Evolutionary conservation across 2,888 invertebrate genomes (phyloP), one percentile per base, ranked within the genome.

Genomic region (Belgica antarctica): DNA sequence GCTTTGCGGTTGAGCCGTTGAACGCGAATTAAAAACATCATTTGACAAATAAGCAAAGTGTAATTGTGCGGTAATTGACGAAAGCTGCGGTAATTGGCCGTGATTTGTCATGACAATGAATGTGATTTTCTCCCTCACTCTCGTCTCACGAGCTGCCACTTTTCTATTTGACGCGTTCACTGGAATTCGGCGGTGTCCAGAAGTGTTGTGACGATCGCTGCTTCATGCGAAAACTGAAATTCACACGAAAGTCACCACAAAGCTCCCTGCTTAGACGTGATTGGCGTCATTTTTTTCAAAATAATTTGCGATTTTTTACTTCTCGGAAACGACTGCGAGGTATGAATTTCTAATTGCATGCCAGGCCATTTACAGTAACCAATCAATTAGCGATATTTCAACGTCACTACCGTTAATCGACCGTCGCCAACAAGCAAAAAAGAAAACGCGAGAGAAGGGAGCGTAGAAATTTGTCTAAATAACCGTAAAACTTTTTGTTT

Each of bases 321-420:
- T 12, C 41, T 5, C n/a, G n/a, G 3, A 41, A 15, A 41, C n/a
- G n/a, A n/a, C n/a, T 2, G 5, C 41, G 8, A 5, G 10, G 41
- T 41, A 41, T 41, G 41, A 15, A 52, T 52, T 52, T 52, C 52
- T 52, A 52, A 52, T 52, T 52, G 24, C 52, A 52, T 4, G 59
- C 59, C 15, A 22, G 25, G 17, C 36, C 7, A 47, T 47, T 46
- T 24, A 63, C 66, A 66, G 52, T 66, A 31, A 52, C 66, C 47
- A 27, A 66, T 52, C 66, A 66, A 66, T 66, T 66, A 66, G 66
- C 66, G 28, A 66, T 36, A 46, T 36, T 27, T 27, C 10, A 41
- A 46, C 47, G n/a, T 27, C 25, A 36, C 31, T 2, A 66, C 52
- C 66, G 66, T 66, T 47, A 66, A 47, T 66, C 66, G 41, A 28